phyloP scores from a whole-genome alignment of 1,140 invertebrate genomes.

The Helicoverpa zea region DNA sequence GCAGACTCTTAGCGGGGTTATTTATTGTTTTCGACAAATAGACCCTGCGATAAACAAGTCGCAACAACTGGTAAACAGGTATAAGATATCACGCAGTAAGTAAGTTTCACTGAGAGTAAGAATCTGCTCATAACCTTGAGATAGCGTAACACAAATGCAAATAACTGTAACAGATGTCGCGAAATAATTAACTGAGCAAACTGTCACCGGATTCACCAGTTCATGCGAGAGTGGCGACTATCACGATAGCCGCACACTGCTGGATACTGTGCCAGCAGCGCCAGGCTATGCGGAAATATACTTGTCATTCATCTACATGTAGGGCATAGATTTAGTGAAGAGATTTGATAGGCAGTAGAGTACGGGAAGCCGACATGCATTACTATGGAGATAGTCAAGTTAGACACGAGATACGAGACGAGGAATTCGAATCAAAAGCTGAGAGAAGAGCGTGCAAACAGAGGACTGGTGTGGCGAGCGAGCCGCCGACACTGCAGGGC shows the following conservation, averaged over 20 bases:
- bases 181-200: slow-evolving; percentile 3
- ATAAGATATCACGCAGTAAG: too few species aligned
- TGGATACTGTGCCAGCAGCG: too few species aligned
- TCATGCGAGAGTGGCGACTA: background rate
- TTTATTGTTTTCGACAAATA: too few species aligned
- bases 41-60: background rate
- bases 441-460: slow-evolving; percentile 23
- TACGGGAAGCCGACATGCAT: background rate
- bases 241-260: too few species aligned
- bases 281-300: too few species aligned
- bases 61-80: background rate
- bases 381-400: background rate
- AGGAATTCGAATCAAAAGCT: background rate
- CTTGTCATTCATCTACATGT: too few species aligned
- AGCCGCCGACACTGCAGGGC: background rate
- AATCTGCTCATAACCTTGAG: slow-evolving; percentile 53
- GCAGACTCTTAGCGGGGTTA: too few species aligned
- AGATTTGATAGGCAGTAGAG: background rate
- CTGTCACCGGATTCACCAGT: slow-evolving; percentile 10
- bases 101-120: background rate
- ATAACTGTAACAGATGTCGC: slow-evolving; percentile 6
- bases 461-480: background rate
- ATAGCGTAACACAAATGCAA: slow-evolving; percentile 63
- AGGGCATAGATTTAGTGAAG: background rate
- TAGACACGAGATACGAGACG: background rate